A percentile compares a stretch with the other conserved stretches of the same genome.
phyloP scores from a whole-genome alignment of 2,113 vertebrate species.

The Dipodomys stephensi region DNA sequence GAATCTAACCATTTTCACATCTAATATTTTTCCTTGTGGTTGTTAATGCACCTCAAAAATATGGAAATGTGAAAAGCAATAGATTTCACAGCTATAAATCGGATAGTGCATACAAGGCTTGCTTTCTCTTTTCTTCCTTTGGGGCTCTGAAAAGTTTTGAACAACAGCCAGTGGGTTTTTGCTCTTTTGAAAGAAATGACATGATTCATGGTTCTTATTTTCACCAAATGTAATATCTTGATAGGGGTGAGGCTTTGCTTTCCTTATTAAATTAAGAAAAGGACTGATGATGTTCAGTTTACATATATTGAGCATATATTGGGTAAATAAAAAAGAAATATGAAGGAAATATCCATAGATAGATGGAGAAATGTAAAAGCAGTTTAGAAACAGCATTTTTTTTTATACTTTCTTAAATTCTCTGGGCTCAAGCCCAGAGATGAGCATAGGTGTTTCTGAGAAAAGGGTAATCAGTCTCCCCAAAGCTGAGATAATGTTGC shows the following conservation, averaged over 20 bases:
- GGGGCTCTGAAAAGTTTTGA: constrained; percentile 35
- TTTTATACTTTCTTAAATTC: constrained; percentile 29
- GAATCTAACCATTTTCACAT: constrained; percentile 50
- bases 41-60: constrained; percentile 70
- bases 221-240: constrained; percentile 10
- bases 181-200: constrained; percentile 21
- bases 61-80: constrained; percentile 71
- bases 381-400: neutral
- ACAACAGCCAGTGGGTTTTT: neutral
- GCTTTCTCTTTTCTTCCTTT: neutral
- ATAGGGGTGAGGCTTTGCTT: neutral
- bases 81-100: constrained; percentile 64
- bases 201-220: constrained; percentile 15
- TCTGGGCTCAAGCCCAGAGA: neutral
- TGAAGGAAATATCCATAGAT: neutral
- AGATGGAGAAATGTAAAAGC: neutral
- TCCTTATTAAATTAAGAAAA: neutral
- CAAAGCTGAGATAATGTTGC: neutral
- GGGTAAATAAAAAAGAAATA: constrained; percentile 46
- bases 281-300: neutral
- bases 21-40: constrained; percentile 67
- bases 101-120: constrained; percentile 6
- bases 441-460: neutral
- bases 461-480: neutral
- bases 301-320: constrained; percentile 10